Base-by-base conservation (phyloP, 2,888 invertebrate species). In the Molorchus minor region DNA sequence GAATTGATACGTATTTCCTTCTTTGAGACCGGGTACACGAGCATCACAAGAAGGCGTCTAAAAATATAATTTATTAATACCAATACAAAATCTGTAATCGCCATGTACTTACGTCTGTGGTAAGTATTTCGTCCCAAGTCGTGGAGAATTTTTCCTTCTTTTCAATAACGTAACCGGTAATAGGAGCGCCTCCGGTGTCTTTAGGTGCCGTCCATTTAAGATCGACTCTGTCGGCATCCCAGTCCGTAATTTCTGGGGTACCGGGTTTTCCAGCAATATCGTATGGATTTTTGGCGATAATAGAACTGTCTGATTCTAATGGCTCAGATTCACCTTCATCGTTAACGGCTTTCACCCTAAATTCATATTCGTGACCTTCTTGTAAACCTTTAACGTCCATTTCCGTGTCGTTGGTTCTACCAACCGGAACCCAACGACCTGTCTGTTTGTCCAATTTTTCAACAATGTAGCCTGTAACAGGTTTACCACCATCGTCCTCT, bases 281-380 rank as follows among this genome's bases (percentile, higher is more conserved):
- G 78, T 88, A 99, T 68, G 98, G 98, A 86, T 99, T 98, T 84
- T 98, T 99, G 17, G 98, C 98, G 13, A 92, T 78, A 61, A 92
- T 93, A 1, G 92, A 87, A 72, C 88, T 87, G 52, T 95, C 94
- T n/a, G 95, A 93, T 79, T 94, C 93, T 65, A 98, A 80, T 4
- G 98, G 98, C 74, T 98, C 95, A 0, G 94, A 94, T 80, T 96
- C 95, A 13, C 95, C 95, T 79, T 96, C 97, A 67, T 97, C 96
- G 74, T 97, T 97, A 62, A 96, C 87, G 5, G 97, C 97, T 77
- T 88, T 91, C 10, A 97, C 94, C 67, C 96, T 86, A 84, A 97
- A 97, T 82, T 96, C 93, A 79, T 96, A 96, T 75, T 96, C 95
- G 71, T 92, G 90, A 25, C 92, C 94, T 79, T 97, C 96, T 77